Evolutionary conservation across 2,888 invertebrate genomes (phyloP).

Genomic region (Cantharis rufa): DNA sequence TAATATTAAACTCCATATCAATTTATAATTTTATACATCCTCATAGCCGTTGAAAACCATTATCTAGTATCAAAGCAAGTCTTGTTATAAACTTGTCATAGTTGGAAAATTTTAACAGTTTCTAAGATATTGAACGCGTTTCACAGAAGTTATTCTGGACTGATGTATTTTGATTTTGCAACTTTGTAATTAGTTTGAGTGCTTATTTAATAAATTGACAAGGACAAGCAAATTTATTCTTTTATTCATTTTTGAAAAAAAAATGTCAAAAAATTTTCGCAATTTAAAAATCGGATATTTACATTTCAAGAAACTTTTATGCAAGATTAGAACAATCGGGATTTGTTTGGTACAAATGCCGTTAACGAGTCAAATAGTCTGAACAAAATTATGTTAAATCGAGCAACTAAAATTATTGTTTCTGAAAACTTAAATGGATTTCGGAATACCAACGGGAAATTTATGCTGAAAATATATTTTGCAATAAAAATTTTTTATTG

Average conservation of each 20-base stretch:
- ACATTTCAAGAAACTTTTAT: not conserved
- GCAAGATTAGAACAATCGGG: not conserved
- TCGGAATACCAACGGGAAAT: not conserved
- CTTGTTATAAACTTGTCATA: not conserved
- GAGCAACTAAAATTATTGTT: not conserved
- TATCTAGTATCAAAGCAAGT: not conserved
- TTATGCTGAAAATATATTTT: not conserved
- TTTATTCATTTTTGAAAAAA: not conserved
- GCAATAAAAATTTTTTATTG: not conserved
- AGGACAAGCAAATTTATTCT: not conserved
- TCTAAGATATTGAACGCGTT: not conserved
- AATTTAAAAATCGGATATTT: not conserved
- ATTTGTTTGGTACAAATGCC: not conserved
- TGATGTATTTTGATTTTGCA: not conserved
- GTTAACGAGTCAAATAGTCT: not conserved
- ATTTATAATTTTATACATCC: not conserved
- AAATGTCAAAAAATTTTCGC: not conserved
- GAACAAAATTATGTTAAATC: not conserved
- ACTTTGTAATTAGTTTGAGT: not conserved
- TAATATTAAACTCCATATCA: not conserved
- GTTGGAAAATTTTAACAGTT: not conserved
- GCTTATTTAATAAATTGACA: not conserved
- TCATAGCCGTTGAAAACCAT: not conserved
- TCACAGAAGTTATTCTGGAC: not conserved
- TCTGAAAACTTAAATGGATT: not conserved